These are phyloP conservation scores for Solenopsis invicta DNA, from an alignment of 1,140 invertebrate genomes.

Conservation along the genomic window DNA sequence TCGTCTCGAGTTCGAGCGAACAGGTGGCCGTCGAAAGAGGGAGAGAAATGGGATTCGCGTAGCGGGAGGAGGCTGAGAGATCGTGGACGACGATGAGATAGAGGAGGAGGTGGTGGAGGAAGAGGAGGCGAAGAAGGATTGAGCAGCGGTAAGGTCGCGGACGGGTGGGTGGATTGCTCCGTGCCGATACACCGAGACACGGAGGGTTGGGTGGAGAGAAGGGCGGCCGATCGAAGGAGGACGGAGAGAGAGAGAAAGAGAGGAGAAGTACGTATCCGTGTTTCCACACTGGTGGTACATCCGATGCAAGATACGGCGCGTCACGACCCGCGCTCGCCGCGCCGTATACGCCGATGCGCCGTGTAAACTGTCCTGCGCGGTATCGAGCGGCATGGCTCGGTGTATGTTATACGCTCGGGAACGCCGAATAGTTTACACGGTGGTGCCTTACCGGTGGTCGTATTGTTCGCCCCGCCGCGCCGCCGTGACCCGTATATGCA, in stretches of 20 bases:
- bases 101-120: not conserved
- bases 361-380: constrained; percentile 77
- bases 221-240: constrained; percentile 31
- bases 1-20: not conserved
- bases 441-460: constrained; percentile 80
- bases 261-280: constrained; percentile 82
- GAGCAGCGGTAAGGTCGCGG: constrained; percentile 53
- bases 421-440: constrained; percentile 82
- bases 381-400: constrained; percentile 67
- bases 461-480: constrained; percentile 73
- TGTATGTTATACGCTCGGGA: constrained; percentile 72
- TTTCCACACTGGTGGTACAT: constrained; percentile 86
- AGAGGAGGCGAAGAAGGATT: constrained; percentile 3
- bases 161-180: constrained; percentile 48
- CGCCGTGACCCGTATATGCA: constrained; percentile 76
- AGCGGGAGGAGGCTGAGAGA: not conserved
- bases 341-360: constrained; percentile 80
- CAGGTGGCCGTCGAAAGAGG: constrained; percentile 43
- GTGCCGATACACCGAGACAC: constrained; percentile 44
- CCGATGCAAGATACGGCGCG: constrained; percentile 85
- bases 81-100: not conserved
- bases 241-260: constrained; percentile 57
- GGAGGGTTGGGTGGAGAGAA: not conserved
- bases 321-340: constrained; percentile 83
- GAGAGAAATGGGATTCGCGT: constrained; percentile 31